A percentile compares a stretch with the other conserved stretches of the same genome.
Conservation (phyloP, 2,888 invertebrate genomes). For the Pterobdella sp. region DNA sequence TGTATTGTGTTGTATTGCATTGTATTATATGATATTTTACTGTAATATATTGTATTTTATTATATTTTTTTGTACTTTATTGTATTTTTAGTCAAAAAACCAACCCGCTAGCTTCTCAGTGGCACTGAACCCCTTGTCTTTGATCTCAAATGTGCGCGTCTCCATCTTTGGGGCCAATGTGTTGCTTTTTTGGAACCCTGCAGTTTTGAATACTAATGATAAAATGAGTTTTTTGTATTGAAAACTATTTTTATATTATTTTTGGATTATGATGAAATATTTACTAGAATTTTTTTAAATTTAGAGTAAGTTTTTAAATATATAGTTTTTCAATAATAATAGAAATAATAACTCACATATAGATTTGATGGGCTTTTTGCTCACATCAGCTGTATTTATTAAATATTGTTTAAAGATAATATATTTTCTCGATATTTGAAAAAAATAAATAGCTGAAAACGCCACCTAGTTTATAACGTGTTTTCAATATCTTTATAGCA, state of each 20-base stretch:
- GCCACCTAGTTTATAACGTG: constrained; percentile 20
- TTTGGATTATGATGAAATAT: too few species aligned
- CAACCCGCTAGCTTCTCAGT: neutral
- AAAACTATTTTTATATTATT: too few species aligned
- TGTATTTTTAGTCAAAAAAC: neutral
- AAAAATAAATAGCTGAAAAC: too few species aligned
- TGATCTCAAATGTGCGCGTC: neutral
- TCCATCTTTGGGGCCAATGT: neutral
- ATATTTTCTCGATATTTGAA: too few species aligned
- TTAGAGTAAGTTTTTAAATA: too few species aligned
- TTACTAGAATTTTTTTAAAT: too few species aligned
- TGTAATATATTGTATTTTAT: neutral
- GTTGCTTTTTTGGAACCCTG: neutral
- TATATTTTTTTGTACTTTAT: neutral
- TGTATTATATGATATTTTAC: neutral
- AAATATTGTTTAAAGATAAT: too few species aligned
- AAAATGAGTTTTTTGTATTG: neutral
- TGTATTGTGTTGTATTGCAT: neutral
- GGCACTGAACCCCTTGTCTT: neutral
- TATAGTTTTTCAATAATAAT: too few species aligned
- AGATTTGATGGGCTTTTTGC: constrained; percentile 13
- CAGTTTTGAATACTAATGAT: neutral
- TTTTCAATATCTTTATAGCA: constrained; percentile 16
- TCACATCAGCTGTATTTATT: constrained; percentile 13
- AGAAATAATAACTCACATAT: constrained; percentile 12